phyloP scores from a whole-genome alignment of 2,888 invertebrate species.

The Agonopterix subpropinquella region DNA sequence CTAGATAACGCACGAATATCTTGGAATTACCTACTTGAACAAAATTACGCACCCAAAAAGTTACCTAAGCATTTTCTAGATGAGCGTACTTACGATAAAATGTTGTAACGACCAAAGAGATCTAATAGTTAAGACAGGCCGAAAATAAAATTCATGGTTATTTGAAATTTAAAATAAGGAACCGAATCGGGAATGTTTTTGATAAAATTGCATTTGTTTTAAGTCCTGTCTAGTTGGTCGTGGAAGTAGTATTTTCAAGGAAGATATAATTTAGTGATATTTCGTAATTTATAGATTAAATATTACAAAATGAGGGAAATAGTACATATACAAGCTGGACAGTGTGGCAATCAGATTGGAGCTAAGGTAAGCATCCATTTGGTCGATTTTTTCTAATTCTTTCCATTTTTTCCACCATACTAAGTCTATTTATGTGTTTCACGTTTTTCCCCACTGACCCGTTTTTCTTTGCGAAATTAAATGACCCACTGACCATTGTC shows the following conservation, averaged over 20 bases:
- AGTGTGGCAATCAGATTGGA: constrained; percentile 80
- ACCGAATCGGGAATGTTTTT: not conserved
- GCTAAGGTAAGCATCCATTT: constrained; percentile 45
- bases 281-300: constrained; percentile 9
- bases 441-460: no score
- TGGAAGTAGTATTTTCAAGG: constrained; percentile 21
- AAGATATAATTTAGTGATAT: constrained; percentile 20
- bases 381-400: no score
- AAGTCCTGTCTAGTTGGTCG: constrained; percentile 46
- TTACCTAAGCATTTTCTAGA: not conserved
- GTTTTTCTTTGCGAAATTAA: no score
- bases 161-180: not conserved
- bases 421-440: no score
- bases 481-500: no score
- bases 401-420: no score
- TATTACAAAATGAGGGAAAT: constrained; percentile 83
- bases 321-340: constrained; percentile 86
- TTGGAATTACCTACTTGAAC: not conserved
- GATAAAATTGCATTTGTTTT: constrained; percentile 42
- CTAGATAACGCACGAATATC: no score
- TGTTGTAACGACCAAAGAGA: not conserved
- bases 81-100: not conserved
- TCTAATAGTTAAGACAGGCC: not conserved
- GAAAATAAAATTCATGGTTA: not conserved
- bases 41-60: not conserved